These are phyloP conservation scores for Cephonodes hylas DNA, from an alignment of 2,888 invertebrate species.

Conservation along the genomic window DNA sequence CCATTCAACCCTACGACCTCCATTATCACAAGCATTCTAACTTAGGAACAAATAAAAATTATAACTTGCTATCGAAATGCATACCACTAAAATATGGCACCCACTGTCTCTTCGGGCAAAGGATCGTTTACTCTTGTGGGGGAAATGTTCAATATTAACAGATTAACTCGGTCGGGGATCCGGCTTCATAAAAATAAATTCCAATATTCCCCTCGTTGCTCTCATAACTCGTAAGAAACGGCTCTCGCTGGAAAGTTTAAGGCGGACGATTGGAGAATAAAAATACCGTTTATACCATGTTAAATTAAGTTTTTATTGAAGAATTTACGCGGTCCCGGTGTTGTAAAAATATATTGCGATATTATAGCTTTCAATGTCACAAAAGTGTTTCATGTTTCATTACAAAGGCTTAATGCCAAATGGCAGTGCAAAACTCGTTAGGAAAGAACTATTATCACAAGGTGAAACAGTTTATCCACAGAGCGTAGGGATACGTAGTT, in stretches of 20 bases:
- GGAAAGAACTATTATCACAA: no score
- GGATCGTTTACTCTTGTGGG: conserved; percentile 57
- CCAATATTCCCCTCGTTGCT: conserved; percentile 70
- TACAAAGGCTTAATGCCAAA: not conserved
- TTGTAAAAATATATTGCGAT: conserved; percentile 13
- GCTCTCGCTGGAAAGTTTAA: conserved; percentile 70
- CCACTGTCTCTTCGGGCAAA: conserved; percentile 15
- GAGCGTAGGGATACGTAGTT: not conserved
- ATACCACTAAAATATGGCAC: not conserved
- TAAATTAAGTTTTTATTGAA: conserved; percentile 72
- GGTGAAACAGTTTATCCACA: not conserved
- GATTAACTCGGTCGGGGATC: conserved; percentile 68
- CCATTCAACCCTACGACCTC: not conserved
- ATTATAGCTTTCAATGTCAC: conserved; percentile 2
- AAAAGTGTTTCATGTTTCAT: not conserved
- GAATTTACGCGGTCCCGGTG: conserved; percentile 55
- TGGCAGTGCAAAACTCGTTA: not conserved
- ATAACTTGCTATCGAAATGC: not conserved
- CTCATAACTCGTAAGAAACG: conserved; percentile 71
- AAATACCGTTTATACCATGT: conserved; percentile 72
- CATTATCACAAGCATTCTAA: not conserved
- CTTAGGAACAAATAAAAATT: not conserved
- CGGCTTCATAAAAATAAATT: conserved; percentile 72
- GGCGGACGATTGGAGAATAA: conserved; percentile 71
- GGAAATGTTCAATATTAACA: conserved; percentile 74